These are phyloP conservation scores for Nephrocerus scutellatus DNA, from an alignment of 2,888 invertebrate genomes.

Conservation along the genomic window DNA sequence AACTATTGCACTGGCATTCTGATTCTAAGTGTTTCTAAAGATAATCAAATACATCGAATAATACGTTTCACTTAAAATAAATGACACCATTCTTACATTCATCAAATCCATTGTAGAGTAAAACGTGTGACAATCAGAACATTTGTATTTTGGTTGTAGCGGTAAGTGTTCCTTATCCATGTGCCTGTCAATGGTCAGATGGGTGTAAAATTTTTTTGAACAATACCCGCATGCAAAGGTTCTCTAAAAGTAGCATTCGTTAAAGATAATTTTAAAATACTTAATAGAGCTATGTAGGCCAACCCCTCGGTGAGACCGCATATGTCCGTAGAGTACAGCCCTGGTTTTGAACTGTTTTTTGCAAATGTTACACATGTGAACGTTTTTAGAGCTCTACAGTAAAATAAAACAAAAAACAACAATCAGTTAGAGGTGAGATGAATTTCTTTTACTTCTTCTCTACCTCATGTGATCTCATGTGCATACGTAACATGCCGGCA, in stretches of 20 bases:
- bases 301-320: conserved; percentile 56
- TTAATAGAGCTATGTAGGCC: too few species aligned
- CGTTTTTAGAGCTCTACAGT: conserved; percentile 50
- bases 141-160: conserved; percentile 45
- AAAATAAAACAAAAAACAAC: too few species aligned
- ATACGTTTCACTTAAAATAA: too few species aligned
- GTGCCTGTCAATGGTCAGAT: conserved; percentile 40
- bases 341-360: conserved; percentile 55
- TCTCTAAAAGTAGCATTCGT: too few species aligned
- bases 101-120: conserved; percentile 55
- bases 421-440: too few species aligned
- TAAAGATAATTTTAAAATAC: too few species aligned
- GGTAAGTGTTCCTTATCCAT: conserved; percentile 43
- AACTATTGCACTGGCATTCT: too few species aligned
- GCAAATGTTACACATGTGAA: conserved; percentile 57
- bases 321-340: conserved; percentile 55
- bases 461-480: conserved; percentile 58
- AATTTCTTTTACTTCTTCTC: too few species aligned
- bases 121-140: conserved; percentile 53
- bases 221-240: conserved; percentile 46
- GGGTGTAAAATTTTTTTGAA: conserved; percentile 42
- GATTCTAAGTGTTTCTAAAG: too few species aligned
- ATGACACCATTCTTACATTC: too few species aligned
- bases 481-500: conserved; percentile 61
- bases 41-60: too few species aligned